A percentile compares a stretch with the other conserved stretches of the same genome.
Evolutionary conservation across 2,113 vertebrate species (phyloP).

Genomic region (Elanoides forficatus): DNA sequence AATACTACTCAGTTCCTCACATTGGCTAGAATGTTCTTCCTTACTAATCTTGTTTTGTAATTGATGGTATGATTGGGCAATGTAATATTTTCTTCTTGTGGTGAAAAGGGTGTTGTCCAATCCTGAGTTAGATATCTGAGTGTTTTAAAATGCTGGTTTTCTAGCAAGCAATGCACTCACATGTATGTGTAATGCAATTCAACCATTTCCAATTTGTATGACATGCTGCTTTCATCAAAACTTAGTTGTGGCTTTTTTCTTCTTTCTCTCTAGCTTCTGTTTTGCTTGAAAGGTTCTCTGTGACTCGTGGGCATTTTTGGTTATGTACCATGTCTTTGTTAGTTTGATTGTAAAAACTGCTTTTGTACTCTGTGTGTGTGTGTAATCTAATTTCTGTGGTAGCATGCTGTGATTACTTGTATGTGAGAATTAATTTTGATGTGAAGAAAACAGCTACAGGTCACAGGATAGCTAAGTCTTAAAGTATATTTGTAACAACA

Average conservation of each 20-base stretch:
- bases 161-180: background rate
- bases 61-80: background rate
- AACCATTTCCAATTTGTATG: background rate
- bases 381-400: background rate
- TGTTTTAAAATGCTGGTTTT: background rate
- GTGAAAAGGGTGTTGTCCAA: background rate
- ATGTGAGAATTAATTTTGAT: background rate
- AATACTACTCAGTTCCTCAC: background rate
- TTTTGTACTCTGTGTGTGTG: background rate
- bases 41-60: background rate
- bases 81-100: background rate
- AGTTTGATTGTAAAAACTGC: background rate
- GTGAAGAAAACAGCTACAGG: background rate
- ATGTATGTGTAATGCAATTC: background rate
- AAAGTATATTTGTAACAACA: background rate
- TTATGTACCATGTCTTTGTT: background rate
- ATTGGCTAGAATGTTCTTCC: background rate
- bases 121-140: background rate
- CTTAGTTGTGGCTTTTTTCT: background rate
- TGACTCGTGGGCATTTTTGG: background rate
- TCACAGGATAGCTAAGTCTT: background rate
- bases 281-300: background rate
- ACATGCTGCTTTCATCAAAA: background rate
- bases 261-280: background rate
- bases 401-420: background rate